A percentile compares a stretch with the other conserved stretches of the same genome.
Evolutionary conservation across 1,140 invertebrate species (phyloP).

Genomic region (Lepidotrigona ventralis): DNA sequence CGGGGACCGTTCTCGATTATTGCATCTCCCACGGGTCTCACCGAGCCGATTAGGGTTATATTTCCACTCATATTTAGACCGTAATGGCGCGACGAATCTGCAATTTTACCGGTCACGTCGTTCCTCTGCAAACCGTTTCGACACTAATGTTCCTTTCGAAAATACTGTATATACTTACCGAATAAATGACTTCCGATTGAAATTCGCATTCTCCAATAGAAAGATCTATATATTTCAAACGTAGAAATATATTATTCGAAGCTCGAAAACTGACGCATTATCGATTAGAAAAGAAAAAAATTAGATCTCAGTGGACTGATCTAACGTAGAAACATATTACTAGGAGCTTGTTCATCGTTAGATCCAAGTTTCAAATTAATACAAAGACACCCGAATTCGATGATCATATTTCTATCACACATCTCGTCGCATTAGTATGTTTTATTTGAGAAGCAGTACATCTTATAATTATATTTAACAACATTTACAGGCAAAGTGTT

Average conservation of each 20-base stretch:
- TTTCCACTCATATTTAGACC: conserved; percentile 47
- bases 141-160: not conserved
- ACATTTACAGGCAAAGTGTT: not conserved
- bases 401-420: too few relatives aligned
- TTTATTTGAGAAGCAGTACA: too few relatives aligned
- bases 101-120: conserved; percentile 26
- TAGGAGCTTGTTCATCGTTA: too few relatives aligned
- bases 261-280: too few relatives aligned
- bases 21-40: conserved; percentile 43
- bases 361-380: too few relatives aligned
- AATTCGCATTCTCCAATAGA: not conserved
- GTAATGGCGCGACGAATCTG: conserved; percentile 13
- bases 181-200: not conserved
- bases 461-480: not conserved
- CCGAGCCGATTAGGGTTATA: conserved; percentile 55
- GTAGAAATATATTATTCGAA: too few relatives aligned
- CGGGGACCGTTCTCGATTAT: conserved; percentile 60
- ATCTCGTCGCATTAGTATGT: too few relatives aligned
- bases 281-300: too few relatives aligned
- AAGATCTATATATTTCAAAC: too few relatives aligned
- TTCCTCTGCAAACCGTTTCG: not conserved
- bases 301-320: too few relatives aligned
- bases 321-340: too few relatives aligned
- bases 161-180: not conserved
- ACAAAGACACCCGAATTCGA: too few relatives aligned